These are phyloP conservation scores for Apogon talboti DNA, from an alignment of 2,797 vertebrate species.

Conservation along the genomic window DNA sequence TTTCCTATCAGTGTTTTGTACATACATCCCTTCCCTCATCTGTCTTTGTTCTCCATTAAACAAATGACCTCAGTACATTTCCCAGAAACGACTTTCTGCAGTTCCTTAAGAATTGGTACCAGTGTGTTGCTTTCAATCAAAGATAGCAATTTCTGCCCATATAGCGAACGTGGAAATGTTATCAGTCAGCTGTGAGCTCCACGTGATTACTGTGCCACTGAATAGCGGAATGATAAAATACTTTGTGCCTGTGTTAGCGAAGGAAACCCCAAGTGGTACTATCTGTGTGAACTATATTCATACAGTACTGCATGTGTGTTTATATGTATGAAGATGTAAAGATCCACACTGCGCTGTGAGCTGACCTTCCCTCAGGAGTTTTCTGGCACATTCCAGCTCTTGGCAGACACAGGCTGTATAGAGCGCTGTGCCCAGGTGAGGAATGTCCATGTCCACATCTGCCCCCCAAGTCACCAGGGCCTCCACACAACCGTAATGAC, in stretches of 20 bases:
- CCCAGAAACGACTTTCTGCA: constrained; percentile 22
- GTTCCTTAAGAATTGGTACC: constrained; percentile 9
- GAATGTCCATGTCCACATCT: constrained; percentile 93
- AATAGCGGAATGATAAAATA: constrained; percentile 3
- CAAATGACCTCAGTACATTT: constrained; percentile 4
- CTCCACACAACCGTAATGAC: constrained; percentile 92
- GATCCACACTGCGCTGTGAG: constrained; percentile 33
- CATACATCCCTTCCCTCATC: background rate
- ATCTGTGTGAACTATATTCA: too few species aligned
- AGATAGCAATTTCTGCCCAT: background rate
- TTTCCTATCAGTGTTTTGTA: constrained; percentile 10
- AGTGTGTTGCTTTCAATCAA: constrained; percentile 32
- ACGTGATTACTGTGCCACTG: constrained; percentile 1
- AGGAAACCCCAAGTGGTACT: background rate
- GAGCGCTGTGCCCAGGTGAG: constrained; percentile 93
- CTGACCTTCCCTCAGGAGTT: constrained; percentile 93
- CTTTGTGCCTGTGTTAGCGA: background rate
- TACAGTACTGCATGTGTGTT: background rate
- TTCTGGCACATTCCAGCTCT: constrained; percentile 90
- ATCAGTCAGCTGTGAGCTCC: constrained; percentile 28
- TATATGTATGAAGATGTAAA: constrained; percentile 35
- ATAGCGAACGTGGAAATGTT: constrained; percentile 17
- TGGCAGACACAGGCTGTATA: constrained; percentile 91
- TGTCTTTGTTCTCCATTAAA: background rate
- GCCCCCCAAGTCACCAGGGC: constrained; percentile 92